Conservation (phyloP, 1,140 invertebrate species). For the Calephelis nemesis region DNA sequence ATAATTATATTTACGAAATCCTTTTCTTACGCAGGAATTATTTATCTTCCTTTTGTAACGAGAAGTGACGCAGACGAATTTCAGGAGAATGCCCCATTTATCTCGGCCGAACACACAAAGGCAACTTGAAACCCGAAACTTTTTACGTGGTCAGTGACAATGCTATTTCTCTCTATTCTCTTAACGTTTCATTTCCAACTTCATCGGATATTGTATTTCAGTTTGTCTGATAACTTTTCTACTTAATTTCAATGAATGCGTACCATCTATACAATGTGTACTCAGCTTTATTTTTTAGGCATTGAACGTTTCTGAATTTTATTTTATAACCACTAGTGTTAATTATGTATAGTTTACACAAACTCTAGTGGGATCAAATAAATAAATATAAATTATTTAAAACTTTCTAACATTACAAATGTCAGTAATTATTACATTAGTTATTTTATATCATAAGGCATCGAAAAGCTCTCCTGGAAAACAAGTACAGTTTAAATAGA, state of each 20-base stretch:
- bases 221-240: conserved; percentile 25
- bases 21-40: conserved; percentile 76
- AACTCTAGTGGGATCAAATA: no score
- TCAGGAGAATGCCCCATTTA: conserved; percentile 75
- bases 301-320: no score
- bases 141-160: conserved; percentile 77
- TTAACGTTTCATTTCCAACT: conserved; percentile 67
- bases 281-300: no score
- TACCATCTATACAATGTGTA: neutral
- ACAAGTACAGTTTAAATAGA: no score
- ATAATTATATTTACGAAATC: conserved; percentile 76
- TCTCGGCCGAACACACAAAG: conserved; percentile 70
- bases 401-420: no score
- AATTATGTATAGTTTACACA: no score
- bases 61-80: conserved; percentile 75
- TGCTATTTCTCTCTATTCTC: conserved; percentile 69
- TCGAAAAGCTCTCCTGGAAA: no score
- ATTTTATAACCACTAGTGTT: no score
- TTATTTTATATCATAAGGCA: no score
- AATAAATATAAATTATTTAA: no score
- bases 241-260: conserved; percentile 18
- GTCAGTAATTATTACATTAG: no score
- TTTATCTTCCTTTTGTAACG: conserved; percentile 76
- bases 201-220: conserved; percentile 52
- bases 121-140: conserved; percentile 74